These are phyloP conservation scores for Numenius arquata DNA, from an alignment of 2,113 vertebrate genomes.

Conservation along the genomic window DNA sequence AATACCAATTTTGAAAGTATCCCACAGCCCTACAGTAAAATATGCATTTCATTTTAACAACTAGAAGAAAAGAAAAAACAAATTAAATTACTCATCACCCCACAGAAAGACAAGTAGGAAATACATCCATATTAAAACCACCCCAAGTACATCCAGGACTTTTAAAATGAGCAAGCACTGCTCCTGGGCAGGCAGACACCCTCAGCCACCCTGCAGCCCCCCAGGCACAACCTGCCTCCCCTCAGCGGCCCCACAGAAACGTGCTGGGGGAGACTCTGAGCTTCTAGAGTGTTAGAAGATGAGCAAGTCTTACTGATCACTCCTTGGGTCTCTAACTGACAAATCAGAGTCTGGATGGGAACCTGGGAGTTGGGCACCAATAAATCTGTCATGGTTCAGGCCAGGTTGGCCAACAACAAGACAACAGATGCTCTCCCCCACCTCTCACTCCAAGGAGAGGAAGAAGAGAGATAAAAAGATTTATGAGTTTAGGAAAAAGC, in stretches of 20 bases:
- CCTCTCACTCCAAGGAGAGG: too few relatives aligned
- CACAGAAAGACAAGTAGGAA: background rate
- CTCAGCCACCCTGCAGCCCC: background rate
- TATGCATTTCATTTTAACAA: background rate
- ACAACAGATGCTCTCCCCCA: too few relatives aligned
- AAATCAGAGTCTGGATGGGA: too few relatives aligned
- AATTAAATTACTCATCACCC: background rate
- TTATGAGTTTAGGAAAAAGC: too few relatives aligned
- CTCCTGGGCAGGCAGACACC: background rate
- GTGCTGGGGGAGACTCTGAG: background rate
- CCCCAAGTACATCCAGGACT: background rate
- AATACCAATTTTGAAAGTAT: background rate
- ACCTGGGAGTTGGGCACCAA: too few relatives aligned
- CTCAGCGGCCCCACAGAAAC: background rate
- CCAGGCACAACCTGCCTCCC: background rate
- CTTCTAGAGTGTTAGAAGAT: background rate
- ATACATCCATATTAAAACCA: background rate
- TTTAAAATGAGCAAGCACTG: background rate
- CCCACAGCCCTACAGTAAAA: background rate
- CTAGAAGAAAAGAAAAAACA: background rate
- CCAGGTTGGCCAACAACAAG: too few relatives aligned
- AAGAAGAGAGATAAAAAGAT: too few relatives aligned
- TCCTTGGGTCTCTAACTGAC: too few relatives aligned
- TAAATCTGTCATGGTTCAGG: too few relatives aligned
- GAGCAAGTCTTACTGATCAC: too few relatives aligned